Evolutionary conservation across 2,113 vertebrate genomes (phyloP).

Genomic region (Myocastor coypus): DNA sequence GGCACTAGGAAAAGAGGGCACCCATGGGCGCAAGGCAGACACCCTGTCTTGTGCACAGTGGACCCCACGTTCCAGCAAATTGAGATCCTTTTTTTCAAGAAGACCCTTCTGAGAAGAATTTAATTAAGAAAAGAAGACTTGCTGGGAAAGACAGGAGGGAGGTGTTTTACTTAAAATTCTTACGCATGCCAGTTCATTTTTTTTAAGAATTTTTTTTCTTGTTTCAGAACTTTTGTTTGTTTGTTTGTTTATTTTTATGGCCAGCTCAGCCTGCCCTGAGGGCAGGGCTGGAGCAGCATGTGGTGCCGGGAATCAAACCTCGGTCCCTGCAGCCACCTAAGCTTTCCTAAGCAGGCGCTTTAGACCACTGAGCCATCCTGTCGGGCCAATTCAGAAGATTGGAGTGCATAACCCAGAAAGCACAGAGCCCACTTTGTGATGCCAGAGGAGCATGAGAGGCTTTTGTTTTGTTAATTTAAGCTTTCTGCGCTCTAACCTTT

Average conservation of each 20-base stretch:
- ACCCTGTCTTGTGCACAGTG: slow-evolving; percentile 52
- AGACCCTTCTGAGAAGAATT: slow-evolving; percentile 46
- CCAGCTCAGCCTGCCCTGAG: too few species aligned
- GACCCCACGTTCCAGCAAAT: not conserved
- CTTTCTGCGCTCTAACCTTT: not conserved
- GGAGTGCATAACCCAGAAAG: slow-evolving; percentile 12
- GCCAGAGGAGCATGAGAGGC: slow-evolving; percentile 1
- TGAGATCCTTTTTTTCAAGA: slow-evolving; percentile 50
- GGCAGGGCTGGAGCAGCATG: too few species aligned
- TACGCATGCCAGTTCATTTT: slow-evolving; percentile 35
- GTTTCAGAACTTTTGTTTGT: too few species aligned
- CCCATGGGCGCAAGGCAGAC: slow-evolving; percentile 6
- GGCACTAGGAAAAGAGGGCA: not conserved
- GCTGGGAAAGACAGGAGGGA: slow-evolving; percentile 41
- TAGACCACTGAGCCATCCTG: too few species aligned
- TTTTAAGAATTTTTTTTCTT: too few species aligned
- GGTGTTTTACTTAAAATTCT: slow-evolving; percentile 52
- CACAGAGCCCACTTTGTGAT: not conserved
- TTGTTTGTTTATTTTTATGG: too few species aligned
- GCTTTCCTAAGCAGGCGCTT: too few species aligned
- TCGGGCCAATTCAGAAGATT: not conserved
- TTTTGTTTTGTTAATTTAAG: not conserved
- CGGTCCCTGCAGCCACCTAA: too few species aligned
- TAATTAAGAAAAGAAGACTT: slow-evolving; percentile 62
- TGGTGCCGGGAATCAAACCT: too few species aligned